Evolutionary conservation across 2,888 invertebrate genomes (phyloP), one percentile per base, ranked within the genome.

Genomic region (Nebria brevicollis): DNA sequence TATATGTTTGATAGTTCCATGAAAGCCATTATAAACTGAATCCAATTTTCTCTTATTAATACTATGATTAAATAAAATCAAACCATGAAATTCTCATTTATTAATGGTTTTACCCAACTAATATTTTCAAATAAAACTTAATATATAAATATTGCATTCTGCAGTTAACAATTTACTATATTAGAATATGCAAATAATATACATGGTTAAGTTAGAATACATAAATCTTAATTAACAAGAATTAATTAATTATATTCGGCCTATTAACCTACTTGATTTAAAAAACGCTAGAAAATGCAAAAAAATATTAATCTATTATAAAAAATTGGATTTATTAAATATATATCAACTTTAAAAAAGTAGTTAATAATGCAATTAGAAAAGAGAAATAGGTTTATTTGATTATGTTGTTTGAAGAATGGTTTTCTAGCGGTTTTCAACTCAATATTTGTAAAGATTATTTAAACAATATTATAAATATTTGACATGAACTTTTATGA

Each of bases 161-260:
- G 54, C 54, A 11, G 54, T 13, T 11, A 11, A 13, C 54, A 11
- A 54, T 54, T 54, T 11, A 54, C 7, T 54, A 54, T 54, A 4
- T 4, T 1, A 54, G 54, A 54, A 54, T 54, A 54, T 54, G 54
- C 54, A 54, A 54, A 54, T 54, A 11, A 54, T 54, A 54, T 13
- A 13, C 4, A 54, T 54, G 4, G 11, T 54, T 54, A 54, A 54
- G 4, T 70, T 26, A 70, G 34, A 15, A 70, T 11, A 13, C 26
- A 70, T 70, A 3, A 70, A 70, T 70, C 70, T 70, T 70, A 70
- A 70, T 70, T 70, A 70, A 70, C 34, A 34, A 70, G n/a, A 70
- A 11, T 70, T 26, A 26, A 70, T 20, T 25, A 25, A 26, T 26
- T 70, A 70, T 70, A 25, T 70, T 25, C 70, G 70, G 25, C 26